Evolutionary conservation across 2,797 vertebrate genomes (phyloP).

Genomic region (Diplodus sargus): DNA sequence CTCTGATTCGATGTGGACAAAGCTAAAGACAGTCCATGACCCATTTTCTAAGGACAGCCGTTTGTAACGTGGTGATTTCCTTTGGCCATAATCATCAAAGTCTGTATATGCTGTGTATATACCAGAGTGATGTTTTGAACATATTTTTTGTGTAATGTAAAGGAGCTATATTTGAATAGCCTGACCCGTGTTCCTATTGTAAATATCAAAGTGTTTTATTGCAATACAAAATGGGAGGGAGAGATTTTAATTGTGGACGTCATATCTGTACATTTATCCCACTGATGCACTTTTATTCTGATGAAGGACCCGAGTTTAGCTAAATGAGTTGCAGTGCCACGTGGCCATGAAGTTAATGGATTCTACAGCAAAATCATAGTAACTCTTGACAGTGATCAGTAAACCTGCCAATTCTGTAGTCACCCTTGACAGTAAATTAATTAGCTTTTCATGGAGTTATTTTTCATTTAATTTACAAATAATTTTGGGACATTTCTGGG

Average conservation of each 20-base stretch:
- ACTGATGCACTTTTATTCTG: slow-evolving; percentile 66
- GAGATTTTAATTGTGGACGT: slow-evolving; percentile 14
- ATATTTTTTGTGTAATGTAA: slow-evolving; percentile 41
- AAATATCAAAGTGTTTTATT: slow-evolving; percentile 46
- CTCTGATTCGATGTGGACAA: not conserved
- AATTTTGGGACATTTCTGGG: not conserved
- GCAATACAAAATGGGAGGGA: slow-evolving; percentile 28
- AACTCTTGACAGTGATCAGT: not conserved
- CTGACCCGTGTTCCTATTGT: slow-evolving; percentile 33
- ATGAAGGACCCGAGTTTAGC: slow-evolving; percentile 44
- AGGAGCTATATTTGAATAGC: slow-evolving; percentile 30
- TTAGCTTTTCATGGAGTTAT: not conserved
- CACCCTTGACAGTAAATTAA: not conserved
- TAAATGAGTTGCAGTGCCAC: slow-evolving; percentile 16
- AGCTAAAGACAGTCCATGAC: not conserved
- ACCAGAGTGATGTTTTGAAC: slow-evolving; percentile 19
- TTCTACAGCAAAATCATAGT: slow-evolving; percentile 1
- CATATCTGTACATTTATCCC: slow-evolving; percentile 42
- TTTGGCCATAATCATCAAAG: slow-evolving; percentile 25
- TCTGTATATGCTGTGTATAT: slow-evolving; percentile 34
- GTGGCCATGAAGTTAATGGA: not conserved
- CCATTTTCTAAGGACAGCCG: slow-evolving; percentile 1
- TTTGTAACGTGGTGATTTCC: slow-evolving; percentile 17
- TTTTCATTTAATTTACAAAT: slow-evolving; percentile 9
- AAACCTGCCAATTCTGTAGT: not conserved